Base-by-base conservation (phyloP, 2,888 invertebrate species). In the Chirona hameri region DNA sequence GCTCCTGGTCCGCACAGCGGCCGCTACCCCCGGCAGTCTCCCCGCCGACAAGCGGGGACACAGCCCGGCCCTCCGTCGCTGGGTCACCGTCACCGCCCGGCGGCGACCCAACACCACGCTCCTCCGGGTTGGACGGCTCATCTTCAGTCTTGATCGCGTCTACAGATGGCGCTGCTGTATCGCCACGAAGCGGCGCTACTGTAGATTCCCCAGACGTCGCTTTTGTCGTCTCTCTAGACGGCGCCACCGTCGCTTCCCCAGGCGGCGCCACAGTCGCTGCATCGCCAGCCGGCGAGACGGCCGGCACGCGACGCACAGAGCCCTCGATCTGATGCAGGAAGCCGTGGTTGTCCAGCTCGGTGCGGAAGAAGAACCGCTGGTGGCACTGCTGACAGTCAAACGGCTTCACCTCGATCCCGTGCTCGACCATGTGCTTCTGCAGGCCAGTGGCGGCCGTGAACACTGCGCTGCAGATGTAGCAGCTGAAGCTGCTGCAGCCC, bases 281-380 rank as follows among this genome's bases (percentile, higher is more conserved):
- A 31, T 10, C 72, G 15, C 14, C 29, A 9, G 31, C 27, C 18
- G 72, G 31, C 18, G 72, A 31, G 18, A 0, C 29, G 0, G 72
- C 29, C 27, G 72, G 0, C 24, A 76, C 76, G 27, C 39, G 27
- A 12, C 76, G 76, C 0, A 76, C 76, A 18, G 76, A 76, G 39
- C 76, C 24, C 76, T 76, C 76, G 21, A 76, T 39, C 21, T 46
- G 76, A 18, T 76, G 76, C 46, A 76, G 76, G 46, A 46, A 76
- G 21, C 76, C 87, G 87, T 98, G 98, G 87, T 97, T 96, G 86
- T 97, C 95, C 7, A 97, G 89, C 87, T 98, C 97, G 0, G 96
- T 93, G 57, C 95, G 92, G 90, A 97, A 97, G 89, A 95, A 97
- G 89, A 95, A 98, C 86, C 93, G 94, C 85, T 94, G 91, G 0